Conservation (phyloP, 2,797 vertebrate genomes). For the Pangasius macronema region DNA sequence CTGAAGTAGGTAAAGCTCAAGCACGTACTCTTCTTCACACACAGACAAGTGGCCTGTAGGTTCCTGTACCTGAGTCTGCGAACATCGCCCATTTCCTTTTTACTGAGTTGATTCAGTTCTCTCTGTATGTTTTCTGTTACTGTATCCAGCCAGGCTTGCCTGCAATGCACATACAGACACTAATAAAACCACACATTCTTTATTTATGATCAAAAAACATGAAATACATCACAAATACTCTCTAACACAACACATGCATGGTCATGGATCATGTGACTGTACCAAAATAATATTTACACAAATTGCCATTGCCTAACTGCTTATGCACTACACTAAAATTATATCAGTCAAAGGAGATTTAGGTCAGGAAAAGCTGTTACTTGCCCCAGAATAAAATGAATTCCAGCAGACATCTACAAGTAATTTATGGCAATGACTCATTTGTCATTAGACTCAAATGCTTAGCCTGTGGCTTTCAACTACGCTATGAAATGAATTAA, state of each 20-base stretch:
- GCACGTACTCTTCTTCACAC: not conserved
- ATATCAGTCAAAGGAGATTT: not conserved
- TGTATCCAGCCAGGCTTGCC: slow-evolving; percentile 78
- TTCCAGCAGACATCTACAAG: not conserved
- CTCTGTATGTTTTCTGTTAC: slow-evolving; percentile 71
- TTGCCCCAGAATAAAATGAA: not conserved
- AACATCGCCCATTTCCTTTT: slow-evolving; percentile 69
- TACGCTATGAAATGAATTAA: not conserved
- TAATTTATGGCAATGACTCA: not conserved
- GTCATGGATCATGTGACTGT: not conserved
- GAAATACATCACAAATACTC: not conserved
- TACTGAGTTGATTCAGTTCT: slow-evolving; percentile 71
- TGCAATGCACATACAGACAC: slow-evolving; percentile 59
- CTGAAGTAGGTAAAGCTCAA: not conserved
- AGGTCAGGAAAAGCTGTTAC: not conserved
- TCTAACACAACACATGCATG: not conserved
- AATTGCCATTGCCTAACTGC: no score
- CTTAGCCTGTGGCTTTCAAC: not conserved
- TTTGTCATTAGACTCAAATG: not conserved
- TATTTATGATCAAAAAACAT: slow-evolving; percentile 10
- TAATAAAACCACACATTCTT: slow-evolving; percentile 27
- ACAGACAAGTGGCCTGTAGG: not conserved
- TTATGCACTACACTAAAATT: not conserved
- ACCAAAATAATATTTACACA: not conserved
- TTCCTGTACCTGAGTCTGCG: slow-evolving; percentile 69